Percentiles rank a stretch among this genome's conserved stretches.
Evolutionary conservation across 2,797 vertebrate species (phyloP).

Genomic region (Scolopax bukidnonensis): DNA sequence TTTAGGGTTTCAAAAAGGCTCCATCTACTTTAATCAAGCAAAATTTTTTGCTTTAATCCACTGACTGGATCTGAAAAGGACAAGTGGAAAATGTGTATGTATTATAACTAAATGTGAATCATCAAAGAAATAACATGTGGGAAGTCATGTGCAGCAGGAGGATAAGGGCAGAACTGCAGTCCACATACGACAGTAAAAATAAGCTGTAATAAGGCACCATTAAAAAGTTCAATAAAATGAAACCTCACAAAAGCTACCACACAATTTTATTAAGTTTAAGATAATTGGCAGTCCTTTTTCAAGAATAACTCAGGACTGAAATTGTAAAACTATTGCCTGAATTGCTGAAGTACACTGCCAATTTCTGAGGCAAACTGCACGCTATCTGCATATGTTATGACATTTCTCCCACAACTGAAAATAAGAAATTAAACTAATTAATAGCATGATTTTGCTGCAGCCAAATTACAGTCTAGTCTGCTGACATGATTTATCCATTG

Average conservation of each 20-base stretch:
- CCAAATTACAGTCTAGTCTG: background rate
- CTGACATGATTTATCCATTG: background rate
- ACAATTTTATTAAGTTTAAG: background rate
- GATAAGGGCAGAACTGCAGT: background rate
- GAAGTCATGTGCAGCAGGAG: background rate
- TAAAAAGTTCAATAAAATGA: constrained; percentile 6
- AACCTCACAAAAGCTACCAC: background rate
- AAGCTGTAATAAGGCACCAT: background rate
- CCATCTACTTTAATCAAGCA: background rate
- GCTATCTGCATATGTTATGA: background rate
- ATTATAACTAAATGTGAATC: background rate
- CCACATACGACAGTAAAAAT: background rate
- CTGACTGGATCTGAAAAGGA: background rate
- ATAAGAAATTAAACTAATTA: background rate
- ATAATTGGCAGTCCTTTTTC: background rate
- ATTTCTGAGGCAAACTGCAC: background rate
- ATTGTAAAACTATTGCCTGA: background rate
- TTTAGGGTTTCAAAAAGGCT: background rate
- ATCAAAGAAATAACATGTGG: background rate
- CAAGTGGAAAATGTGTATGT: background rate
- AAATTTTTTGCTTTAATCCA: background rate
- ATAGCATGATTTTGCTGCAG: background rate
- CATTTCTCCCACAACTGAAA: background rate
- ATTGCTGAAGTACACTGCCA: background rate
- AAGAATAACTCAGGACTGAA: background rate